These are phyloP conservation scores for Acanthochromis polyacanthus DNA, from an alignment of 2,113 vertebrate species.

Conservation along the genomic window DNA sequence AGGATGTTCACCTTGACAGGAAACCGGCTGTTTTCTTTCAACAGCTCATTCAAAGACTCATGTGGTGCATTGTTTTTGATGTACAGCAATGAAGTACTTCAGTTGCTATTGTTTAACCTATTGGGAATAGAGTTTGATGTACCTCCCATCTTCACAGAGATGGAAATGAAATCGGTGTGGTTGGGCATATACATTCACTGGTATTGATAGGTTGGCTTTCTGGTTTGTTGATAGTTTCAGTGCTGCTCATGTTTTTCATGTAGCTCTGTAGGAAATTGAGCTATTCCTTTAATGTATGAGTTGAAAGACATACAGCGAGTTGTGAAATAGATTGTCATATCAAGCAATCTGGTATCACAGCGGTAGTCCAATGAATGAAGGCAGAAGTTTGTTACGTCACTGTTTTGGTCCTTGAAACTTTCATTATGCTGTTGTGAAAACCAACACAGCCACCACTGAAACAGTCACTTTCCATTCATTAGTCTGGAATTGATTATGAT, in stretches of 20 bases:
- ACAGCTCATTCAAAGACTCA: slow-evolving; percentile 69
- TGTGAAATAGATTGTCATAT: slow-evolving; percentile 39
- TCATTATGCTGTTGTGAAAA: slow-evolving; percentile 24
- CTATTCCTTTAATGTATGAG: slow-evolving; percentile 39
- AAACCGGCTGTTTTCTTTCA: slow-evolving; percentile 76
- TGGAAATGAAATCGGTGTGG: slow-evolving; percentile 61
- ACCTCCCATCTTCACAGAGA: slow-evolving; percentile 66
- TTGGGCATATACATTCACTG: slow-evolving; percentile 53
- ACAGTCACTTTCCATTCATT: slow-evolving; percentile 37
- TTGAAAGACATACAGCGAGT: slow-evolving; percentile 28
- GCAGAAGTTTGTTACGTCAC: slow-evolving; percentile 27
- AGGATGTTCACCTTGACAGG: slow-evolving; percentile 77
- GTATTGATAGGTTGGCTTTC: slow-evolving; percentile 68
- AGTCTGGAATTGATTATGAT: slow-evolving; percentile 31
- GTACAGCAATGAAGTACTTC: slow-evolving; percentile 69
- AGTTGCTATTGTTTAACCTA: slow-evolving; percentile 79
- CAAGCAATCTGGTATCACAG: slow-evolving; percentile 32
- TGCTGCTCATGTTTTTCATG: slow-evolving; percentile 45
- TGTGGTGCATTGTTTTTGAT: slow-evolving; percentile 70
- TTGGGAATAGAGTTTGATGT: slow-evolving; percentile 74
- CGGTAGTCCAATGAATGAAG: slow-evolving; percentile 23
- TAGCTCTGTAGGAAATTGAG: slow-evolving; percentile 54
- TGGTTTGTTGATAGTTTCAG: slow-evolving; percentile 62
- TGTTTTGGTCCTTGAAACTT: slow-evolving; percentile 42
- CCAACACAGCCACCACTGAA: slow-evolving; percentile 29